phyloP scores from a whole-genome alignment of 2,797 vertebrate species.

The Taeniopygia guttata region DNA sequence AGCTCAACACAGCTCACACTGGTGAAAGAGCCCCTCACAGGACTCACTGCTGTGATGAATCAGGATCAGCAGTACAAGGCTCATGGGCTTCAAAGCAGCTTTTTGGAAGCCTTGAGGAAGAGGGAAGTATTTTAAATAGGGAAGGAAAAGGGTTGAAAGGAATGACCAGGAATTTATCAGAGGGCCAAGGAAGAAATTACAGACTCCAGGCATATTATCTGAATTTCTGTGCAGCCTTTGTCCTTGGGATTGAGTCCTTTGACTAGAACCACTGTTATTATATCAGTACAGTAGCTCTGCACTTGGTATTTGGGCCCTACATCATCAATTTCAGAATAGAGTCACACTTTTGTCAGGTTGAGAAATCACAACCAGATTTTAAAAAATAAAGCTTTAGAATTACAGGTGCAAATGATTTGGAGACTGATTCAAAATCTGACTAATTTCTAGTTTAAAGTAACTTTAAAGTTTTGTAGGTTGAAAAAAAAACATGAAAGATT shows the following conservation, averaged over 20 bases:
- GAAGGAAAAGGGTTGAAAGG: background rate
- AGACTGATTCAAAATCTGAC: background rate
- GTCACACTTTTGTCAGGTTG: background rate
- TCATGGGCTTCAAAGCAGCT: background rate
- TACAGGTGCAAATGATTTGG: background rate
- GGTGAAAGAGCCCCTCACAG: background rate
- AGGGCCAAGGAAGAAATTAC: background rate
- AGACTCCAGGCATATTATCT: background rate
- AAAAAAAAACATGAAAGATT: background rate
- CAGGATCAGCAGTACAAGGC: background rate
- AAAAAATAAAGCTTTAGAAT: background rate
- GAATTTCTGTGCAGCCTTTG: background rate
- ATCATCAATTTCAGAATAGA: background rate
- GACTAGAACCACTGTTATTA: background rate
- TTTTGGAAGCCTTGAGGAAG: background rate
- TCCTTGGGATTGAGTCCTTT: background rate
- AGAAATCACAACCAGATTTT: background rate
- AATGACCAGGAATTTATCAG: background rate
- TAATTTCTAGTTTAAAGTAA: background rate
- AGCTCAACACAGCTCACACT: background rate
- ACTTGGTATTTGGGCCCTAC: background rate
- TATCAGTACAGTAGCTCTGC: background rate
- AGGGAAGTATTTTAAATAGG: background rate
- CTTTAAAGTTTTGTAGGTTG: background rate
- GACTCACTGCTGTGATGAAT: background rate